Percentiles rank a stretch among this genome's conserved stretches.
These are phyloP conservation scores for Drosophila orena DNA, from an alignment of 1,140 invertebrate species.

Conservation along the genomic window DNA sequence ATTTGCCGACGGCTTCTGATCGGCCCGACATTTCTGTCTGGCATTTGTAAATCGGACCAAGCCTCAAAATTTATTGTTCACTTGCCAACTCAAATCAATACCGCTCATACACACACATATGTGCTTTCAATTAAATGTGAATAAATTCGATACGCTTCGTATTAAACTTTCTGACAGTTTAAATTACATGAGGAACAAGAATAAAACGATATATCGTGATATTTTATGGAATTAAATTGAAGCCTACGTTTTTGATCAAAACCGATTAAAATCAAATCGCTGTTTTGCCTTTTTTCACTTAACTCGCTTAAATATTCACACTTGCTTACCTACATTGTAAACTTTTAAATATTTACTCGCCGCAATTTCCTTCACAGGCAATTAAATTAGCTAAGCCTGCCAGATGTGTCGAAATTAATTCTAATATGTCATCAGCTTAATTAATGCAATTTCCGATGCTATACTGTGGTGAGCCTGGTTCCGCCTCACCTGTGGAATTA, in stretches of 20 bases:
- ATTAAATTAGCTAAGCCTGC: background rate
- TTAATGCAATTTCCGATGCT: slow-evolving; percentile 53
- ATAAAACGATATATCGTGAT: background rate
- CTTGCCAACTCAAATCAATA: slow-evolving; percentile 49
- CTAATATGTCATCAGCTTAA: slow-evolving; percentile 39
- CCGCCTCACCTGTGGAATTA: slow-evolving; percentile 50
- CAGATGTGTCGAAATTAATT: slow-evolving; percentile 46
- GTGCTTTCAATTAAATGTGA: slow-evolving; percentile 30
- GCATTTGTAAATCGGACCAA: slow-evolving; percentile 51
- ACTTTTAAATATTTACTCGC: slow-evolving; percentile 24
- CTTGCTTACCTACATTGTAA: background rate
- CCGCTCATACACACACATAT: slow-evolving; percentile 11
- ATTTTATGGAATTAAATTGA: too few relatives aligned
- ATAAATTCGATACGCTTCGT: slow-evolving; percentile 20
- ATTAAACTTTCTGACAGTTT: slow-evolving; percentile 31
- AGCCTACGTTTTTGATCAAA: too few relatives aligned
- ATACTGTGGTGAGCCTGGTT: slow-evolving; percentile 17
- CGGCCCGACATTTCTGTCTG: slow-evolving; percentile 52
- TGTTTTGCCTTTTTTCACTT: too few relatives aligned
- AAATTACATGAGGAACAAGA: background rate
- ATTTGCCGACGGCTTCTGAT: slow-evolving; percentile 72
- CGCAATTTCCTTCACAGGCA: slow-evolving; percentile 2
- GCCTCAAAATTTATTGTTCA: slow-evolving; percentile 37
- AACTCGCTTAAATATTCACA: slow-evolving; percentile 12
- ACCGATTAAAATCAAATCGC: too few relatives aligned